Base-by-base conservation (phyloP, 1,140 invertebrate genomes). In the Hypothenemus hampei region DNA sequence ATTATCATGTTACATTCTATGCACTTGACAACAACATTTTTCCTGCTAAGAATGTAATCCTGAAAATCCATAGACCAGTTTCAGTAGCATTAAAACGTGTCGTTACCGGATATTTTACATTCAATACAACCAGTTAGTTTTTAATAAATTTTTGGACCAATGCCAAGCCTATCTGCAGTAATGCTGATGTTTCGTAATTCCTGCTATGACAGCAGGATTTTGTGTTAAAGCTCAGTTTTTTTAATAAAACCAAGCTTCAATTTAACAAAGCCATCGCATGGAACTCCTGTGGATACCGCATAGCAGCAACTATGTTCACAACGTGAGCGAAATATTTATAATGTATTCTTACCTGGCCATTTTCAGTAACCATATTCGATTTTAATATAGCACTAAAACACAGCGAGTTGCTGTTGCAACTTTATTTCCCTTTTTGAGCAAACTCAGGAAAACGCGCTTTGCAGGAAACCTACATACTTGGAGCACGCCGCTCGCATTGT, bases 341-440 rank as follows among this genome's bases (percentile, higher is more conserved):
- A 35, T 10, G 18, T 13, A 24, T n/a, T 35, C 60, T 60, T 59
- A 68, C 66, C 66, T 67, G 66, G 43, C 64, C 66, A 57, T 68
- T 68, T 59, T 68, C 66, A 8, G 66, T 68, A n/a, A 68, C 66
- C 66, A 68, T 68, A 10, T 45, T 29, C 61, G 40, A 23, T 19
- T 18, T 40, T 26, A 10, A 13, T 15, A 58, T 26, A 24, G 26
- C 35, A 24, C 41, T 24, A 43, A 29, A 19, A 13, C 7, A 55
- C 36, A 21, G 20, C 29, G 39, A 56, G 18, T 18, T 31, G 23
- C 39, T 29, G 24, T 19, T 51, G 39, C 26, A 49, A 54, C 36
- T n/a, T 29, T 29, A 29, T 7, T 6, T 6, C 13, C 21, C 26
- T 29, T 40, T 48, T 63, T 60, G 61, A 60, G 58, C 54, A 63